Conservation (phyloP, 2,888 invertebrate genomes). For the Agonum fuliginosum region DNA sequence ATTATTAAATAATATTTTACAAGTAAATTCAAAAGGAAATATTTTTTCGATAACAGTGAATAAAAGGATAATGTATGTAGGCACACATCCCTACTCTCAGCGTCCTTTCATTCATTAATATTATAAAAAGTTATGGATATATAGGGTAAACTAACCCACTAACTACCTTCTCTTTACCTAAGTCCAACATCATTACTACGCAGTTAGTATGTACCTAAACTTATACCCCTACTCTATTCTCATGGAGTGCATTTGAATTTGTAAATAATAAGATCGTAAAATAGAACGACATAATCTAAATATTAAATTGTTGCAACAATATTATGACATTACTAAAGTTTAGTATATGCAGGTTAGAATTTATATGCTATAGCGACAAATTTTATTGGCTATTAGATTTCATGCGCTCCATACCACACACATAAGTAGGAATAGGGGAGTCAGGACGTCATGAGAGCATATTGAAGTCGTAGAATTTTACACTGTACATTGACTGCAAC, state of each 20-base stretch:
- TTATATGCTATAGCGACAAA: background rate
- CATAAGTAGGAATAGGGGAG: background rate
- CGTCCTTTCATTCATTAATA: too few relatives aligned
- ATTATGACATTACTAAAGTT: background rate
- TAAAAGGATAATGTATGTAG: too few relatives aligned
- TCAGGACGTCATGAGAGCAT: too few relatives aligned
- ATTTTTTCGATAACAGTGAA: too few relatives aligned
- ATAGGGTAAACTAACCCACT: too few relatives aligned
- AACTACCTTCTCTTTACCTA: too few relatives aligned
- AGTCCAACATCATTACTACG: too few relatives aligned
- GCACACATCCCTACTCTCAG: too few relatives aligned
- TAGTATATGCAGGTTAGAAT: background rate
- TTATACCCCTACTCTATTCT: background rate
- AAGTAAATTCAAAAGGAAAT: too few relatives aligned
- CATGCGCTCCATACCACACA: background rate
- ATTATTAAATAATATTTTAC: too few relatives aligned
- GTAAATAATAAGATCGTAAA: background rate
- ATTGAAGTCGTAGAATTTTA: background rate
- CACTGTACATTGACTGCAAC: background rate
- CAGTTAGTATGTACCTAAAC: background rate
- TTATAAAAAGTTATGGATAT: too few relatives aligned
- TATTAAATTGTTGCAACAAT: slow-evolving; percentile 10
- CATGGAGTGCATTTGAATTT: background rate
- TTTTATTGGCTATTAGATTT: slow-evolving; percentile 5
- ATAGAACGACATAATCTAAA: background rate